phyloP scores from a whole-genome alignment of 2,113 vertebrate species.

The Chiloscyllium plagiosum region DNA sequence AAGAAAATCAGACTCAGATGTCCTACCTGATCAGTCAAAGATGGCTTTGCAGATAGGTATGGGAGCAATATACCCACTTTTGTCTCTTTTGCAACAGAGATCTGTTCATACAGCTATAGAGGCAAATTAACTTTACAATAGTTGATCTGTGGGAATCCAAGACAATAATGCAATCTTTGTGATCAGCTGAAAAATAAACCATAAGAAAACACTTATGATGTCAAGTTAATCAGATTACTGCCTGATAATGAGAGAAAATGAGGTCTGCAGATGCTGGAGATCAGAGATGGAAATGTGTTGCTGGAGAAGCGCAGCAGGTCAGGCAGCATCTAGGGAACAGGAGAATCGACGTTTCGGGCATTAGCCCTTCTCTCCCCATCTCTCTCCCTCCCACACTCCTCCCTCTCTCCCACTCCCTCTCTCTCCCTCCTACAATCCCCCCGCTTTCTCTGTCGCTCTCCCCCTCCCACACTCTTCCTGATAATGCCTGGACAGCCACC shows the following conservation, averaged over 20 bases:
- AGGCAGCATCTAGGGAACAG: too few species aligned
- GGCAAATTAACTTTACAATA: background rate
- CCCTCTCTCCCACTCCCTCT: too few species aligned
- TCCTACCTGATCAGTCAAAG: background rate
- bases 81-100: constrained; percentile 1
- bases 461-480: too few species aligned
- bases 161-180: constrained; percentile 16
- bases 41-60: background rate
- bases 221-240: constrained; percentile 21
- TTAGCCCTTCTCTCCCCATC: too few species aligned
- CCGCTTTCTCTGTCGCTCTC: too few species aligned
- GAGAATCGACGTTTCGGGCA: too few species aligned
- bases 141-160: background rate
- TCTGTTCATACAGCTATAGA: background rate
- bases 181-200: constrained; percentile 15
- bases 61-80: background rate
- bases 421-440: too few species aligned
- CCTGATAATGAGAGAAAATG: constrained; percentile 28
- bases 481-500: background rate
- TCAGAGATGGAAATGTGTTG: too few species aligned
- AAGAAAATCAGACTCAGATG: constrained; percentile 2
- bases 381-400: too few species aligned
- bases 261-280: too few species aligned
- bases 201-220: background rate
- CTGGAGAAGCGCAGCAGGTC: too few species aligned